These are phyloP conservation scores for Naso thynnoides DNA, from an alignment of 2,797 vertebrate species.

Conservation along the genomic window DNA sequence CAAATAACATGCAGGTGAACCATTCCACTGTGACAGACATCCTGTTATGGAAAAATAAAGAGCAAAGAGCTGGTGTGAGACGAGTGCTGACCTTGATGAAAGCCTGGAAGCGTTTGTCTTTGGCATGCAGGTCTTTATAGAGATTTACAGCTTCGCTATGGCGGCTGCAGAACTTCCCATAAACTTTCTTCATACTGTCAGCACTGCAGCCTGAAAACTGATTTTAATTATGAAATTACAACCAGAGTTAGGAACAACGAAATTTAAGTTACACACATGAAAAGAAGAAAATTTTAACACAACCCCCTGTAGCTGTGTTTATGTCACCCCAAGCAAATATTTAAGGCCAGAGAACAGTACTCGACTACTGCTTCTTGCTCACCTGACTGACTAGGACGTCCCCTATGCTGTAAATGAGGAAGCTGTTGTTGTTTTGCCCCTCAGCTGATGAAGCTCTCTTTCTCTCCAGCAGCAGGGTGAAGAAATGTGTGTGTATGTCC, in stretches of 20 bases:
- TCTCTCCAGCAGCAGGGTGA: conserved; percentile 89
- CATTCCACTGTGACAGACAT: not conserved
- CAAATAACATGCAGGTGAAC: not conserved
- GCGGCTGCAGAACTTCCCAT: conserved; percentile 94
- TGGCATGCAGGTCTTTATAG: conserved; percentile 92
- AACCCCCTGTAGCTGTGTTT: too few species aligned
- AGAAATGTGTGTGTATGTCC: conserved; percentile 90
- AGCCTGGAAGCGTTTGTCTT: conserved; percentile 94
- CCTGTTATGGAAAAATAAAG: not conserved
- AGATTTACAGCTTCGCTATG: conserved; percentile 92
- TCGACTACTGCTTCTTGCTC: too few species aligned
- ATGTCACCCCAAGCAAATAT: too few species aligned
- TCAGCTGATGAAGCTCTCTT: conserved; percentile 82
- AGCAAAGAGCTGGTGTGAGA: not conserved
- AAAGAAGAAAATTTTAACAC: too few species aligned
- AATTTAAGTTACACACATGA: too few species aligned
- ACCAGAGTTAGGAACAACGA: not conserved
- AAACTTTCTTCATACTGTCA: conserved; percentile 90
- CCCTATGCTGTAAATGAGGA: conserved; percentile 89
- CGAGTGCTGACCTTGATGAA: conserved; percentile 88
- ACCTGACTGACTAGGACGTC: conserved; percentile 91
- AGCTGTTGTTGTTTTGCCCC: conserved; percentile 86
- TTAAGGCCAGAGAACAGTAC: too few species aligned
- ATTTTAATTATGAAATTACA: not conserved
- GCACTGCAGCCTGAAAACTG: conserved; percentile 91